Conservation (phyloP, 2,888 invertebrate genomes). For the Trilocha varians region DNA sequence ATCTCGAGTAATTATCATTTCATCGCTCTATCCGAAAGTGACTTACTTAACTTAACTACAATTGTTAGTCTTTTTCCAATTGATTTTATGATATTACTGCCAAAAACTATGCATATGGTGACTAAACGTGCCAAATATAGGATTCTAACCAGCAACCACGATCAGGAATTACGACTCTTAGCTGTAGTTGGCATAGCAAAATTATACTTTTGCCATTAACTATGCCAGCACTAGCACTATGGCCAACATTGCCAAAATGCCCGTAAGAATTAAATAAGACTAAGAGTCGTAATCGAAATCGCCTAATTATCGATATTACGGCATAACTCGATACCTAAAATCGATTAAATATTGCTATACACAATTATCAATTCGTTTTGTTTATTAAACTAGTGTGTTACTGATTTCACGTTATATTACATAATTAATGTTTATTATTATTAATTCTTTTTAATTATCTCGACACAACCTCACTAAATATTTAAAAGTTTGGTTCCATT, state of each 20-base stretch:
- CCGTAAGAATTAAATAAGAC: no score
- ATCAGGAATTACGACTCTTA: no score
- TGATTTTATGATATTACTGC: no score
- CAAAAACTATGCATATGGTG: no score
- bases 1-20: background rate
- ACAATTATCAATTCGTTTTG: background rate
- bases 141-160: no score
- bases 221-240: no score
- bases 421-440: constrained; percentile 3
- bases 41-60: background rate
- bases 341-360: background rate
- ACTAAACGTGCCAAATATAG: no score
- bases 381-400: background rate
- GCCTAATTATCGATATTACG: background rate
- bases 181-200: no score
- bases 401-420: background rate
- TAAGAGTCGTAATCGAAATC: no score
- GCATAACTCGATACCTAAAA: background rate
- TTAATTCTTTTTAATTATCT: constrained; percentile 5
- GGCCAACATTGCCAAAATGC: no score
- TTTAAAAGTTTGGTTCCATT: constrained; percentile 46
- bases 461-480: constrained; percentile 6
- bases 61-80: background rate
- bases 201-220: no score
- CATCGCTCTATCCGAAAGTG: background rate